Evolutionary conservation across 2,888 invertebrate genomes (phyloP), one percentile per base, ranked within the genome.

Genomic region (Labia minor): DNA sequence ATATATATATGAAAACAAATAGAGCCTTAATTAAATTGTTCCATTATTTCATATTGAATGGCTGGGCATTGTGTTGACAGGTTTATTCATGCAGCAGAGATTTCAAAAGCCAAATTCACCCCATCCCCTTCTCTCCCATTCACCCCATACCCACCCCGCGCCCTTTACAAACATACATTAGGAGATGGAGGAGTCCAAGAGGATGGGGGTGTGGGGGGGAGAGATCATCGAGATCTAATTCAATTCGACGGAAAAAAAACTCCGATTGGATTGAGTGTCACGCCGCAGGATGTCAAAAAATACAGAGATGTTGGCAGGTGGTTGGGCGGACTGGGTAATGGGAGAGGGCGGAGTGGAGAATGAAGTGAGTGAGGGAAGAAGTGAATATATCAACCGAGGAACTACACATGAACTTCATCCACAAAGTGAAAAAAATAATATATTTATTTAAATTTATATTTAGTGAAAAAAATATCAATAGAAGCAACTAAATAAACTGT

Each of bases 311-410:
- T 61, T 21, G 33, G 18, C 11, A 61, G 20, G 18, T 61, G 67
- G 49, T 67, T 68, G 69, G 67, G 67, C 71, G 70, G 69, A 67
- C 71, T 70, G 70, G 63, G 61, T 19, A 65, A 64, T 21, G 33
- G 3, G 33, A n/a, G n/a, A n/a, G n/a, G n/a, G 49, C 26, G 68
- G 70, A 69, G 67, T 72, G 26, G 8, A 26, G 8, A 26, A 26
- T 26, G 26, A 8, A 26, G 3, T 26, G 3, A 26, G 26, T 26
- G n/a, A n/a, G n/a, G n/a, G n/a, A n/a, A n/a, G n/a, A n/a, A n/a
- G n/a, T n/a, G n/a, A n/a, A n/a, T n/a, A n/a, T n/a, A n/a, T n/a
- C n/a, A n/a, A n/a, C n/a, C n/a, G n/a, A n/a, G n/a, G n/a, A n/a
- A n/a, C n/a, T n/a, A n/a, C n/a, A n/a, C n/a, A n/a, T n/a, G n/a